phyloP scores from a whole-genome alignment of 2,113 vertebrate genomes.

The Nanorana parkeri region DNA sequence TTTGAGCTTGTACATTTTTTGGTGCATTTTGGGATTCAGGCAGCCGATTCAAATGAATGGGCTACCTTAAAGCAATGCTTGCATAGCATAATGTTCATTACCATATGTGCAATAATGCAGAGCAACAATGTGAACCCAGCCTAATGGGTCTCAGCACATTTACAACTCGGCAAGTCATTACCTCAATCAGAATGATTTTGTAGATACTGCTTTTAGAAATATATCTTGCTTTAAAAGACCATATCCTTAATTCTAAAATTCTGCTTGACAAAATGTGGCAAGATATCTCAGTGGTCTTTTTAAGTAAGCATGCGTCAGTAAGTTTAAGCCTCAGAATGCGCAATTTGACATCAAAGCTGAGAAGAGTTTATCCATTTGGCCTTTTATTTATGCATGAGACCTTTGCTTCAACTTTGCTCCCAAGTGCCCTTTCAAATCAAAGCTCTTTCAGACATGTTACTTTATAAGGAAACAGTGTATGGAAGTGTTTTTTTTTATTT shows the following conservation, averaged over 20 bases:
- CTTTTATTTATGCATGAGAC: conserved; percentile 54
- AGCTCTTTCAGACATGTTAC: conserved; percentile 1
- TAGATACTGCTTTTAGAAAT: no score
- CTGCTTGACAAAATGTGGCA: conserved; percentile 10
- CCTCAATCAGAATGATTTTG: no score
- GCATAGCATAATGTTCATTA: no score
- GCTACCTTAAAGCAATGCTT: no score
- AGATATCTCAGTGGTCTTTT: conserved; percentile 22
- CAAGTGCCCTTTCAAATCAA: conserved; percentile 19
- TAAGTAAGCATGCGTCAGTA: conserved; percentile 37
- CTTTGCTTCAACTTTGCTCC: conserved; percentile 40
- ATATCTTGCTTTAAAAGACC: background rate
- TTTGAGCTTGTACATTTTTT: no score
- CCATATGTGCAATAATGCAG: no score
- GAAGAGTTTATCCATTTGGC: conserved; percentile 44
- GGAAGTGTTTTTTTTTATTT: background rate
- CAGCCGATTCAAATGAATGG: no score
- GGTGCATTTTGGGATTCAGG: no score
- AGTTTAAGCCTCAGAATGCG: conserved; percentile 8
- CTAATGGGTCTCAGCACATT: no score
- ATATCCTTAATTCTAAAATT: conserved; percentile 25
- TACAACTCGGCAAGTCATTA: no score
- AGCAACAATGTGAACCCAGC: no score
- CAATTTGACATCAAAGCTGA: conserved; percentile 39
- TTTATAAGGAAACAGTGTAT: conserved; percentile 4